phyloP scores from a whole-genome alignment of 2,113 vertebrate species.

The Grus americana region DNA sequence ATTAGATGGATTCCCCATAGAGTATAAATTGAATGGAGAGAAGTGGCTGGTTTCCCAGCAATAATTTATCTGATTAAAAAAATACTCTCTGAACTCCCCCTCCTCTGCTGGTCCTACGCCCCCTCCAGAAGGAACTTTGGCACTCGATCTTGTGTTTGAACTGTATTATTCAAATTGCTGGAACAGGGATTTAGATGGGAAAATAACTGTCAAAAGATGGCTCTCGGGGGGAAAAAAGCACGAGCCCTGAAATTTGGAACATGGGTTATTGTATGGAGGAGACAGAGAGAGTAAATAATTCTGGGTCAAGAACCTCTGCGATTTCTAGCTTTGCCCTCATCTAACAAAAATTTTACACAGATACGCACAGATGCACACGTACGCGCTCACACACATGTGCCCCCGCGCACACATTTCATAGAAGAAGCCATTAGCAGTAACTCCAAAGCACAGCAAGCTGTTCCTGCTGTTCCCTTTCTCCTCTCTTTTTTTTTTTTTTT shows the following conservation, averaged over 20 bases:
- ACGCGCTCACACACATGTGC: not conserved
- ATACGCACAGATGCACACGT: not conserved
- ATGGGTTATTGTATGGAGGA: not conserved
- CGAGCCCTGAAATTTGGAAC: slow-evolving; percentile 34
- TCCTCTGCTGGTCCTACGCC: fast-evolving
- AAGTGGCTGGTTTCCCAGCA: slow-evolving; percentile 69
- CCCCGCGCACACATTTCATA: fast-evolving
- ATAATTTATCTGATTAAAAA: slow-evolving; percentile 69
- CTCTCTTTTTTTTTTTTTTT: too few species aligned
- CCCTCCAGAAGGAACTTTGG: slow-evolving; percentile 4
- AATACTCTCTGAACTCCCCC: slow-evolving; percentile 16
- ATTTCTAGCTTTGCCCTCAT: not conserved
- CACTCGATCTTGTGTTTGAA: slow-evolving; percentile 1
- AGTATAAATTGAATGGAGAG: slow-evolving; percentile 67
- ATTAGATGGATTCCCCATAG: slow-evolving; percentile 74
- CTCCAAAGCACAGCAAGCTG: not conserved
- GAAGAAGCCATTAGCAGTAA: not conserved
- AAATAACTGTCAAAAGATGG: slow-evolving; percentile 16
- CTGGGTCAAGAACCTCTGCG: not conserved
- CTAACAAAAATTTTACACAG: not conserved
- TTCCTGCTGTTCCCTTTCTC: not conserved
- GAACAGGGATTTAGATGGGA: slow-evolving; percentile 34
- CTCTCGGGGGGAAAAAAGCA: not conserved
- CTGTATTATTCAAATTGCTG: slow-evolving; percentile 12
- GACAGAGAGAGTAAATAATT: slow-evolving; percentile 23